These are phyloP conservation scores for Drosophila mimetica DNA, from an alignment of 2,888 invertebrate species.

Conservation along the genomic window DNA sequence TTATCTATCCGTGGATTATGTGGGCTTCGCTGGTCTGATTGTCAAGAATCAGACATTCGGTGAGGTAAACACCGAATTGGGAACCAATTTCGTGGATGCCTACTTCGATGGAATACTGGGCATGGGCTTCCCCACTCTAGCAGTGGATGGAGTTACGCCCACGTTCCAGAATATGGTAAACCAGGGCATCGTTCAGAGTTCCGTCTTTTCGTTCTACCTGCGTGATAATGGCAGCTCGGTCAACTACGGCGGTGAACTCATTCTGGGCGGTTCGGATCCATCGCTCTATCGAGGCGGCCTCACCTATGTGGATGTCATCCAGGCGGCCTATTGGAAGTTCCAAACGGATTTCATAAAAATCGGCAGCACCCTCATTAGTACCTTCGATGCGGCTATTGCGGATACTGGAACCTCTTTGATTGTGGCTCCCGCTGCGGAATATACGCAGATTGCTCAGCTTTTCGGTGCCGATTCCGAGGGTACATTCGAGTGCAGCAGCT, in stretches of 20 bases:
- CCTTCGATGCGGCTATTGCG: constrained; percentile 89
- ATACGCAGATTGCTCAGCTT: constrained; percentile 19
- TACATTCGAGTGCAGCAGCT: constrained; percentile 90
- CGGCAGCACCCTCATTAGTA: constrained; percentile 86
- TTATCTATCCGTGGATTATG: constrained; percentile 94
- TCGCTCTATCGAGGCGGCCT: constrained; percentile 89
- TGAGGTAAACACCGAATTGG: constrained; percentile 96
- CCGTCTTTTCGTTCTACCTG: constrained; percentile 96
- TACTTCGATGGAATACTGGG: constrained; percentile 99
- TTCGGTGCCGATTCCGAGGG: constrained; percentile 44
- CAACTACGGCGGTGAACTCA: constrained; percentile 88
- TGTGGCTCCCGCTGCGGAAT: constrained; percentile 85
- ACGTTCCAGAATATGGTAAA: constrained; percentile 95
- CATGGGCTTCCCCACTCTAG: constrained; percentile 92
- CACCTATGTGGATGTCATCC: constrained; percentile 90
- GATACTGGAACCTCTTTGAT: constrained; percentile 98
- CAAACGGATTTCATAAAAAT: constrained; percentile 89
- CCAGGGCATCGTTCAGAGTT: constrained; percentile 88
- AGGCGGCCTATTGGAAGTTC: constrained; percentile 98
- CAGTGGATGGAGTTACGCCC: constrained; percentile 94
- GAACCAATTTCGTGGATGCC: constrained; percentile 95
- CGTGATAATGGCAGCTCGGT: constrained; percentile 86
- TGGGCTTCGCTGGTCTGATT: constrained; percentile 88
- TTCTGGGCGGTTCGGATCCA: constrained; percentile 97
- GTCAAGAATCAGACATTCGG: constrained; percentile 94